Evolutionary conservation across 1,140 invertebrate genomes (phyloP), one percentile per base, ranked within the genome.

Genomic region (Dendroctonus ponderosae): DNA sequence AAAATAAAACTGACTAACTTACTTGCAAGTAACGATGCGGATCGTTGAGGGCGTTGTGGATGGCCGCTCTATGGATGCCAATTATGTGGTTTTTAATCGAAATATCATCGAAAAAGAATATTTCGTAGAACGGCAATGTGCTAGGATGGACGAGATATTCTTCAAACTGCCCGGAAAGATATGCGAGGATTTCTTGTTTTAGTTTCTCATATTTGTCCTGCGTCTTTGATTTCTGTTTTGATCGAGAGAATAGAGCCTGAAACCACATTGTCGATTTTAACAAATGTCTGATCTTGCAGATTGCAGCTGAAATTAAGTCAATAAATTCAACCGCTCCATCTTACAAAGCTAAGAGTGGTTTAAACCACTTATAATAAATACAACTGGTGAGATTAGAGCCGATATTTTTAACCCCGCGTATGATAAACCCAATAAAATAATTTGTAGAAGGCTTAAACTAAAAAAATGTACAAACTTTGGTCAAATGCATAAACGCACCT

Each of bases 11-110:
- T n/a, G n/a, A n/a, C n/a, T n/a, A 52, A 48, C 43, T 61, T 79
- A 92, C 90, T 80, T 92, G 84, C 65, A 96, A 80, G 80, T 94
- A 94, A 70, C 83, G 79, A 51, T 85, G 81, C 0, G 93, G 93
- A 80, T 95, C 86, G 71, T 85, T 88, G 0, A 96, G 82, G 2
- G 90, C 91, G 14, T 82, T 90, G 66, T 94, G 90, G n/a, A 95
- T 64, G 37, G 65, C 65, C 0, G 65, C 51, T 60, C 93, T 82
- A 4, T 93, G 89, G 2, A 89, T 84, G 0, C 92, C 92, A 57
- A 91, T 85, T 8, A 96, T 86, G 72, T 90, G 86, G 63, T 86
- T 84, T 70, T 88, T 89, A 0, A 93, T 84, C 7, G 82, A 82
- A 26, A 87, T 82, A 71, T 90, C 85, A 71, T 84, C 85, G 72